Evolutionary conservation across 2,113 vertebrate genomes (phyloP).

Genomic region (Prionailurus viverrinus): DNA sequence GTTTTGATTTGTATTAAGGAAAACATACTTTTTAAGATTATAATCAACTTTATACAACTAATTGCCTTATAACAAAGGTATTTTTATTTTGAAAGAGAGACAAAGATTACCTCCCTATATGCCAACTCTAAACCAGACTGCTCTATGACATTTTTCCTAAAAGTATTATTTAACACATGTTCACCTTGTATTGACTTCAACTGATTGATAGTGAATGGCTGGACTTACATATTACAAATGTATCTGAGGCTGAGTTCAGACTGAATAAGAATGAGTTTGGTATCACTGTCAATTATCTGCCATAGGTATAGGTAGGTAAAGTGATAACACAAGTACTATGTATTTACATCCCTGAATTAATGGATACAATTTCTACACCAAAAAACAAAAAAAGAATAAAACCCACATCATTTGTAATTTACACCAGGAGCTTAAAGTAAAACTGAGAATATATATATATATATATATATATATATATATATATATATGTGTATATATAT

Average conservation of each 20-base stretch:
- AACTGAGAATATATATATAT: slow-evolving; percentile 6
- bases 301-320: not conserved
- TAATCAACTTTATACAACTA: not conserved
- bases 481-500: not conserved
- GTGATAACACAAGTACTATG: not conserved
- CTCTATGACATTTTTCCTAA: not conserved
- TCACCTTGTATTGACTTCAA: not conserved
- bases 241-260: not conserved
- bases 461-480: slow-evolving; percentile 20
- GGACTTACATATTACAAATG: not conserved
- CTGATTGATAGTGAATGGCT: not conserved
- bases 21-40: not conserved
- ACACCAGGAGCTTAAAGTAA: not conserved
- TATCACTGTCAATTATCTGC: not conserved
- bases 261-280: not conserved
- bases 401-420: not conserved
- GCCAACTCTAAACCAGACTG: not conserved
- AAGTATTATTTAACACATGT: slow-evolving; percentile 20
- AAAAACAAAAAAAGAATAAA: not conserved
- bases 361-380: not conserved
- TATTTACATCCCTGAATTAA: not conserved
- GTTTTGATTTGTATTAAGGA: not conserved
- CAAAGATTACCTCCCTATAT: not conserved
- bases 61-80: not conserved
- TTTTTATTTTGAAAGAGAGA: slow-evolving; percentile 12